Conservation (phyloP, 2,113 vertebrate species). For the Phalacrocorax carbo region DNA sequence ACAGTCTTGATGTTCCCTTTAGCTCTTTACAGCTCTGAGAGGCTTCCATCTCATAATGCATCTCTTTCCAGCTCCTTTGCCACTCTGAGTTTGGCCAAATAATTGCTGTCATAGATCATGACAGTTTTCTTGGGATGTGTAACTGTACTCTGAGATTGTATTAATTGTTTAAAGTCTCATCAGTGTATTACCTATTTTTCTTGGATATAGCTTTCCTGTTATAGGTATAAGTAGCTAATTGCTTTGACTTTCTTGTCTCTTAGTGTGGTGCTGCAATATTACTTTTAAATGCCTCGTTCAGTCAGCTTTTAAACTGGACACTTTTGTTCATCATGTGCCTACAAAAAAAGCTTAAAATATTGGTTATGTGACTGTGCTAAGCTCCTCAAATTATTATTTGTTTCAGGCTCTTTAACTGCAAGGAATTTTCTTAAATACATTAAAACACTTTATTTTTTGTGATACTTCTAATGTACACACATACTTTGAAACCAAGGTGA, state of each 20-base stretch:
- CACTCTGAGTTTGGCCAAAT: neutral
- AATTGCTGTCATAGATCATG: neutral
- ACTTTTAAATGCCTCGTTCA: neutral
- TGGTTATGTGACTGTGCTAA: neutral
- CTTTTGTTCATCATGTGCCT: neutral
- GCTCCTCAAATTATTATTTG: neutral
- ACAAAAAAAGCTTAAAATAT: neutral
- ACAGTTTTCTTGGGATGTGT: neutral
- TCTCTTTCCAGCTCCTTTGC: neutral
- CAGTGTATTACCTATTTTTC: neutral
- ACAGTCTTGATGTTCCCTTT: neutral
- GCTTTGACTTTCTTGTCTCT: neutral
- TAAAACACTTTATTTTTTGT: neutral
- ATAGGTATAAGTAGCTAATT: neutral
- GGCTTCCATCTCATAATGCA: neutral
- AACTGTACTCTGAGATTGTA: neutral
- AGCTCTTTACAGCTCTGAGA: neutral
- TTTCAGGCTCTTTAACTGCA: neutral
- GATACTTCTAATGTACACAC: neutral
- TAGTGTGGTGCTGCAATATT: neutral
- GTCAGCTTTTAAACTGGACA: neutral
- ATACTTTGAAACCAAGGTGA: neutral
- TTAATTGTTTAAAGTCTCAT: neutral
- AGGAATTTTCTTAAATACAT: neutral
- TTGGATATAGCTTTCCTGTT: neutral